These are phyloP conservation scores for Dione juno DNA, from an alignment of 2,888 invertebrate species.

Conservation along the genomic window DNA sequence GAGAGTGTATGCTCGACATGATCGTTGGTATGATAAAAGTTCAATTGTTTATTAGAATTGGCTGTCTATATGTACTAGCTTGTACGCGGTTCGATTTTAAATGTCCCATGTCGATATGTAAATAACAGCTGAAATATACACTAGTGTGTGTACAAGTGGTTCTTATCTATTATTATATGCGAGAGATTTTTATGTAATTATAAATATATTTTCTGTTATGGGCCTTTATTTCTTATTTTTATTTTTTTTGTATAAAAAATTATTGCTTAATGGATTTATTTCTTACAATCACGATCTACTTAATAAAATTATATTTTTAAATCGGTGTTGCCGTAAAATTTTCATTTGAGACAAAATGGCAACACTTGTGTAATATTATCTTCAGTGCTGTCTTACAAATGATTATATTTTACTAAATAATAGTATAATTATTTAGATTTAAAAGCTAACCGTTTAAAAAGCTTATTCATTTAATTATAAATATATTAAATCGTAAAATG, in stretches of 20 bases:
- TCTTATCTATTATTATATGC: too few relatives aligned
- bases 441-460: not conserved
- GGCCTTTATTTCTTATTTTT: not conserved
- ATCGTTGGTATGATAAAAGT: conserved; percentile 24
- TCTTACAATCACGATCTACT: not conserved
- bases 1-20: conserved; percentile 6
- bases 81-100: conserved; percentile 18
- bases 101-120: conserved; percentile 29
- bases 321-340: not conserved
- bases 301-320: not conserved
- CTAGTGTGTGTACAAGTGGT: not conserved
- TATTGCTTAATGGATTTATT: not conserved
- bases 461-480: not conserved
- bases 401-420: not conserved
- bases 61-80: conserved; percentile 27
- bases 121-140: conserved; percentile 27
- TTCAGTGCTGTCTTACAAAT: not conserved
- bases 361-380: not conserved
- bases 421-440: not conserved
- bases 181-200: too few relatives aligned
- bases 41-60: conserved; percentile 25
- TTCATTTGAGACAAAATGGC: not conserved
- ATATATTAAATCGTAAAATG: conserved; percentile 1
- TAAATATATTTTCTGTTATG: not conserved
- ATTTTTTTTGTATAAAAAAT: conserved; percentile 3